Conservation (phyloP, 2,888 invertebrate species). For the Caenorhabditis sp. region DNA sequence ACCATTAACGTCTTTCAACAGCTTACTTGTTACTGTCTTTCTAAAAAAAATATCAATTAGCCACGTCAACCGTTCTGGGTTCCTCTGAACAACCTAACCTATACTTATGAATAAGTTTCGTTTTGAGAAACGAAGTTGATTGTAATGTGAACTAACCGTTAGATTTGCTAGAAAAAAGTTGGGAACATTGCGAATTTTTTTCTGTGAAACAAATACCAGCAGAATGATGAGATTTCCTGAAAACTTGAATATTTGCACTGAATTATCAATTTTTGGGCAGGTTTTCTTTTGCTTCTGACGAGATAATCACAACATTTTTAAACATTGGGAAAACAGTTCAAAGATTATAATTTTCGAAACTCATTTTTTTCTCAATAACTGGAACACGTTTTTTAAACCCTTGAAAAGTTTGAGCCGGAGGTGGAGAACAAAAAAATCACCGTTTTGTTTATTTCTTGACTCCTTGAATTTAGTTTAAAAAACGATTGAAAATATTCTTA, state of each 20-base stretch:
- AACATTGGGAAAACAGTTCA: too few species aligned
- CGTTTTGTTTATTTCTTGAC: too few species aligned
- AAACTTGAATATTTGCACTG: conserved; percentile 70
- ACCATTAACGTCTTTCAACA: too few species aligned
- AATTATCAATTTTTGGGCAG: not conserved
- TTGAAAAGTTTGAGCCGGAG: too few species aligned
- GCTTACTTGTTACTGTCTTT: too few species aligned
- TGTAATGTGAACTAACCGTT: conserved; percentile 76
- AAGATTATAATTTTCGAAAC: too few species aligned
- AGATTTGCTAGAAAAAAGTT: conserved; percentile 91
- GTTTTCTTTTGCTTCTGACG: not conserved
- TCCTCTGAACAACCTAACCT: not conserved
- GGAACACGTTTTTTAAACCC: conserved; percentile 13
- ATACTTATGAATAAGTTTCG: not conserved
- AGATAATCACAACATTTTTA: too few species aligned
- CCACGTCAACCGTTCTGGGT: not conserved
- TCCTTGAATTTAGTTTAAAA: too few species aligned
- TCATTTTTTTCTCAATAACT: conserved; percentile 6
- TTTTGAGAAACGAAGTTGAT: too few species aligned
- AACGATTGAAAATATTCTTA: too few species aligned
- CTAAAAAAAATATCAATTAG: too few species aligned
- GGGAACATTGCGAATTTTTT: conserved; percentile 84
- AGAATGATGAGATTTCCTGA: conserved; percentile 87
- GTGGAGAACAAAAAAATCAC: too few species aligned
- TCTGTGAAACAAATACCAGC: conserved; percentile 83